Evolutionary conservation across 2,797 vertebrate species (phyloP).

Genomic region (Lacerta viridis): DNA sequence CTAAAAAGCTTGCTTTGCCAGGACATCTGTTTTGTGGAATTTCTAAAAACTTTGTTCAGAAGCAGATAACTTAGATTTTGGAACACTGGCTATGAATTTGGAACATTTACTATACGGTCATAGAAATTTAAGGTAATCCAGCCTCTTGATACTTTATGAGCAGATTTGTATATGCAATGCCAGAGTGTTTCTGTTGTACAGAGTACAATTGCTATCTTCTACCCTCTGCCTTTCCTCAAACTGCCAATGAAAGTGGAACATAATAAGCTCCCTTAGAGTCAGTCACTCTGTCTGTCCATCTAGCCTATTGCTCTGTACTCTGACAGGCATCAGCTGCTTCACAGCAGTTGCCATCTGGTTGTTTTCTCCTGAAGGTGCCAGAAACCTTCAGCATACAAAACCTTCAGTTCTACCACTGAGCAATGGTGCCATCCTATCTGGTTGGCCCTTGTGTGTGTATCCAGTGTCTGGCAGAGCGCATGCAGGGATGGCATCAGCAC

Average conservation of each 20-base stretch:
- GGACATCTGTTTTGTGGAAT: conserved; percentile 67
- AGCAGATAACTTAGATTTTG: conserved; percentile 62
- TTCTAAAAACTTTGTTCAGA: conserved; percentile 68
- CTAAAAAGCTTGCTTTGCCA: conserved; percentile 65
- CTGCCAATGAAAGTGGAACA: background rate
- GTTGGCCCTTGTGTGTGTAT: background rate
- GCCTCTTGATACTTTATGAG: background rate
- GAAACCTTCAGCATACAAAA: background rate
- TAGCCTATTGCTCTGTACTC: background rate
- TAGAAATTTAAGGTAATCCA: conserved; percentile 60
- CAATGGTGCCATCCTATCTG: background rate
- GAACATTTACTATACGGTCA: conserved; percentile 49
- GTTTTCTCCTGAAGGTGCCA: background rate
- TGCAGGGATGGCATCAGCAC: too few relatives aligned
- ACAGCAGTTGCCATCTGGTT: background rate
- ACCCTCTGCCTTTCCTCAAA: conserved; percentile 11
- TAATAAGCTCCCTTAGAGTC: background rate
- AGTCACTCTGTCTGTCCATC: background rate
- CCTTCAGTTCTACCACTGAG: background rate
- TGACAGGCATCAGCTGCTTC: background rate
- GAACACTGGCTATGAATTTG: background rate
- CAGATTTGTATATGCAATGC: conserved; percentile 25
- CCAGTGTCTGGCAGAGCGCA: background rate
- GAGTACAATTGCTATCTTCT: conserved; percentile 22
- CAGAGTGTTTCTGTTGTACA: conserved; percentile 51